Base-by-base conservation (phyloP, 2,113 vertebrate genomes). In the Rhinoptilus africanus region DNA sequence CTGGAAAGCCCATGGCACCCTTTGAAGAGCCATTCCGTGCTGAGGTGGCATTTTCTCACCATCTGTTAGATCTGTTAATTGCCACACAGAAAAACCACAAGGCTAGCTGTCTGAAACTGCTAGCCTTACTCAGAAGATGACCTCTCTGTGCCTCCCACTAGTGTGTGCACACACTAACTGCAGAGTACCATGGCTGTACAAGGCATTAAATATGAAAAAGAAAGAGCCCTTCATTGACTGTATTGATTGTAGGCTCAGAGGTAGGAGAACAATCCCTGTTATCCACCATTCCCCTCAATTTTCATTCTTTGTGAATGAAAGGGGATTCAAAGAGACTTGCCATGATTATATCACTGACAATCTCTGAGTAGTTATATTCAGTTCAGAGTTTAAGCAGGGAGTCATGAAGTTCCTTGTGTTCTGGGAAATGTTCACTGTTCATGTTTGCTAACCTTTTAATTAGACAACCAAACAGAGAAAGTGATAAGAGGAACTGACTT, bases 371-470 rank as follows among this genome's bases (percentile, higher is more conserved):
- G n/a, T 77, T 77, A 85, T 76, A 92, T 77, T 76, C 68, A 50
- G 19, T 83, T 89, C 39, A 56, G 26, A 32, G n/a, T 68, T 86
- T 35, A 63, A 50, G 32, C 0, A 13, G 56, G 67, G 51, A 41
- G 16, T 50, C 14, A 21, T 69, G 35, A 51, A 8, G 10, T 51
- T 93, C 48, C 28, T 23, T 51, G 0, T 50, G 17, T 66, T 76
- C 68, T 47, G 22, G 48, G 28, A 93, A 67, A 83, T 79, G 35
- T 57, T 80, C n/a, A 60, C 14, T 53, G 5, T 47, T 84, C 35
- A 5, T 60, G 34, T 89, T 95, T 93, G 43, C 67, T 86, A 60
- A 92, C 60, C 56, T 91, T 75, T 95, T 79, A 74, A 83, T 91
- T 88, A 72, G 48, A 89, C 14, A 83, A 16, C 16, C 7, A 91